Base-by-base conservation (phyloP, 2,888 invertebrate genomes). In the Xanthia icteritia region DNA sequence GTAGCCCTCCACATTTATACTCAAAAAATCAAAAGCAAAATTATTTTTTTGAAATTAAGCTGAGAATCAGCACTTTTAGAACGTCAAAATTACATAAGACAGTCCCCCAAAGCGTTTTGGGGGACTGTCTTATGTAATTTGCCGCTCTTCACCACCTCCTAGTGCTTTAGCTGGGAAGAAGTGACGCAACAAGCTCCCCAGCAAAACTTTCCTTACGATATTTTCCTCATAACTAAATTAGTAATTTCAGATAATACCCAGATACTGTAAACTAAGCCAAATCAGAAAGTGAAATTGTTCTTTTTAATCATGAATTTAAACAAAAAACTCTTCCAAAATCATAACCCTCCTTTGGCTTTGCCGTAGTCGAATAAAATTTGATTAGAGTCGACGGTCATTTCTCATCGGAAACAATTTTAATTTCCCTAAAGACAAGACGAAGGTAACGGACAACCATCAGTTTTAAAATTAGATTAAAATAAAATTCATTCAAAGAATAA, bases 341-440 rank as follows among this genome's bases (percentile, higher is more conserved):
- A n/a, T 9, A 54, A 3, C 8, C 9, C 11, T 42, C 9, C 6
- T 11, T n/a, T 9, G 11, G 4, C 11, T 42, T n/a, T n/a, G n/a
- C n/a, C 11, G 11, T 11, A n/a, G 54, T n/a, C 4, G 4, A 0
- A 11, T 54, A 6, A 54, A n/a, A 11, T 13, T 4, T n/a, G 5
- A 69, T 36, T 61, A 11, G 31, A 17, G 36, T 36, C n/a, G n/a
- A 42, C 60, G 48, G 11, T 11, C 8, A 58, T 63, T 67, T 63
- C n/a, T 80, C 51, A 45, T 60, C 27, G 17, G 23, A 58, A 51
- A 51, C 45, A n/a, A 27, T 73, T 77, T 74, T 75, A 68, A 75
- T 79, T 81, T 75, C 74, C 68, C 79, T 45, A 60, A 60, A 68
- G 74, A 58, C 58, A 36, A 23, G 36, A 60, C 23, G 36, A 31